Base-by-base conservation (phyloP, 2,888 invertebrate species). In the Orthosia incerta region DNA sequence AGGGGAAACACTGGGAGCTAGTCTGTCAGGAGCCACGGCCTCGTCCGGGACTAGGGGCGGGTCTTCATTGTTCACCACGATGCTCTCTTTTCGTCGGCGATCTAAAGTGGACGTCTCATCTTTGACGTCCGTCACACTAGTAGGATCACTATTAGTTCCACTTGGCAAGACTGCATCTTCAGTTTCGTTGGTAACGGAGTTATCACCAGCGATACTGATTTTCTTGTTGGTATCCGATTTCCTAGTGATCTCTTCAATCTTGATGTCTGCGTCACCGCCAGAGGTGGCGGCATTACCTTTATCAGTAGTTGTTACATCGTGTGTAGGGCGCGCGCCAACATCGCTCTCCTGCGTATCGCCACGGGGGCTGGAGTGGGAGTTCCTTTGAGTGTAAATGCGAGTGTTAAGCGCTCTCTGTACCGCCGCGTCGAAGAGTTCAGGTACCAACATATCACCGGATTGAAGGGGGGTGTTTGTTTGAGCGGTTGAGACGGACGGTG, bases 401-500 rank as follows among this genome's bases (percentile, higher is more conserved):
- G 31, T 76, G 50, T 50, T 56, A n/a, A 75, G 13, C 39, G n/a
- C 92, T 91, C 20, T 90, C 93, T 75, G 74, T 1, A 90, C 89
- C 2, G 91, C 91, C 60, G 85, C 90, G 80, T 94, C 93, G 7
- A 92, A 86, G 7, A 83, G 82, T 76, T 91, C 89, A 0, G 92
- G 74, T 3, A 93, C 78, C 7, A 90, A 76, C 11, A 95, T 93
- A 61, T 96, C 96, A 18, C 95, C 96, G 2, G 95, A 94, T 9
- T 39, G 39, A 64, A 95, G 95, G 2, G 94, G 94, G 13, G 95
- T 95, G 74, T 95, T 95, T 4, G 95, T 95, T 83, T 96, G 95
- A 9, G 88, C 95, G 5, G 95, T 95, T n/a, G 95, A 95, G 13
- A 95, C 95, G 18, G 95, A 95, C 0, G 95, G 95, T 3, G 94